These are phyloP conservation scores for Oscheius sp. DNA, from an alignment of 2,888 invertebrate genomes.

Conservation along the genomic window DNA sequence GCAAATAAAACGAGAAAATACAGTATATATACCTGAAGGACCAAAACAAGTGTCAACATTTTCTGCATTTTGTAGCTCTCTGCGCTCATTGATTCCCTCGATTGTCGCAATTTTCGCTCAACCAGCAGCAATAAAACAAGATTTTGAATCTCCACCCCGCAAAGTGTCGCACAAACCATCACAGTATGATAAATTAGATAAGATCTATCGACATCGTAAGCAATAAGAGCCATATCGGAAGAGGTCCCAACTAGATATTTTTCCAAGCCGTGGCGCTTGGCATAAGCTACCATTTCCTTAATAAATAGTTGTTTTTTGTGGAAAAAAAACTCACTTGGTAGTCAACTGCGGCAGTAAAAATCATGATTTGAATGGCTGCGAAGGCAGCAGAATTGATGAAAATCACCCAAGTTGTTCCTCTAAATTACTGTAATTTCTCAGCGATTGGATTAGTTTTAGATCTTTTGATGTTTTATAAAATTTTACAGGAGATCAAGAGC, in stretches of 20 bases:
- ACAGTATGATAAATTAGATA: background rate
- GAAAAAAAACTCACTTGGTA: background rate
- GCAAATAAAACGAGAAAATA: background rate
- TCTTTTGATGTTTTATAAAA: too few species aligned
- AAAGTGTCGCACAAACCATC: too few species aligned
- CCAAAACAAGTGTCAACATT: background rate
- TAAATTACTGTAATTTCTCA: too few species aligned
- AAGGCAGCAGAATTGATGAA: too few species aligned
- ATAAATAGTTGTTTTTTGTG: background rate
- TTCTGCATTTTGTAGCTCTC: constrained; percentile 12
- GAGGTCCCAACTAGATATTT: background rate
- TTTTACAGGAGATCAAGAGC: too few species aligned
- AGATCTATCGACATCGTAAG: background rate
- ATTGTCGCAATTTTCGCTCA: background rate
- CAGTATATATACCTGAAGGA: background rate
- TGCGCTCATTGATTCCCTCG: background rate
- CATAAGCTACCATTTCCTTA: too few species aligned
- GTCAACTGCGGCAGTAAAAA: background rate
- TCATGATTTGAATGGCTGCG: background rate
- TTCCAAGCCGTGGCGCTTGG: background rate
- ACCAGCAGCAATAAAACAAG: background rate
- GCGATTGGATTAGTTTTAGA: too few species aligned
- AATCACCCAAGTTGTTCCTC: too few species aligned
- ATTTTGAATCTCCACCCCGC: too few species aligned
- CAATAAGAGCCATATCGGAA: background rate